These are phyloP conservation scores for Samia ricini DNA, from an alignment of 1,140 invertebrate genomes.

Conservation along the genomic window DNA sequence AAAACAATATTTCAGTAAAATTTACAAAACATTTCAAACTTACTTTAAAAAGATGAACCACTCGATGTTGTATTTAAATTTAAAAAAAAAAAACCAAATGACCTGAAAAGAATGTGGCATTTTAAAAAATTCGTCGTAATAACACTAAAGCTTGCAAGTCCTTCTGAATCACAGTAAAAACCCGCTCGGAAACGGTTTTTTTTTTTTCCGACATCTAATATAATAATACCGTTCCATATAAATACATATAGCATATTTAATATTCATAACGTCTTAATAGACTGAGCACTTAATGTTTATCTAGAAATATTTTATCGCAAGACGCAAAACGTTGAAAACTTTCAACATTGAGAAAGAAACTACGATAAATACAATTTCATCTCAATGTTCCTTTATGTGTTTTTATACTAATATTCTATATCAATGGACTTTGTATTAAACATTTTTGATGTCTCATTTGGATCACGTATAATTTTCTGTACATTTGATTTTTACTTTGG, in stretches of 20 bases:
- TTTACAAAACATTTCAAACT: too few relatives aligned
- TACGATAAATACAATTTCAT: neutral
- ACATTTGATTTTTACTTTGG: too few relatives aligned
- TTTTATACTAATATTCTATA: too few relatives aligned
- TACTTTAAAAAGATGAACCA: too few relatives aligned
- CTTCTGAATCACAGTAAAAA: conserved; percentile 29
- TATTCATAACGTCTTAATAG: conserved; percentile 8
- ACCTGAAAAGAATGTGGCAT: neutral
- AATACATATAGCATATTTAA: neutral
- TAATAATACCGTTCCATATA: neutral
- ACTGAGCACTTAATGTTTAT: neutral
- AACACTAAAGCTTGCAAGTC: conserved; percentile 14
- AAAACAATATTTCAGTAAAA: too few relatives aligned
- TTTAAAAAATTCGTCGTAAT: neutral
- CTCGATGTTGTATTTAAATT: neutral
- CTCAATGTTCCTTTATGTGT: neutral
- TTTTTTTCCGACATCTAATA: conserved; percentile 13
- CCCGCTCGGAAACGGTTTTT: conserved; percentile 18
- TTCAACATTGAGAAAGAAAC: neutral
- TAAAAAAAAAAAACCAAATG: neutral
- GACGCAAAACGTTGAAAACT: neutral
- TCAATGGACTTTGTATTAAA: neutral
- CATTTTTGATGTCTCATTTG: neutral
- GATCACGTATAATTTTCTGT: too few relatives aligned
- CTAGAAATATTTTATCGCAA: neutral